Evolutionary conservation across 2,888 invertebrate genomes (phyloP), one percentile per base, ranked within the genome.

Genomic region (Cheilosia scutellata): DNA sequence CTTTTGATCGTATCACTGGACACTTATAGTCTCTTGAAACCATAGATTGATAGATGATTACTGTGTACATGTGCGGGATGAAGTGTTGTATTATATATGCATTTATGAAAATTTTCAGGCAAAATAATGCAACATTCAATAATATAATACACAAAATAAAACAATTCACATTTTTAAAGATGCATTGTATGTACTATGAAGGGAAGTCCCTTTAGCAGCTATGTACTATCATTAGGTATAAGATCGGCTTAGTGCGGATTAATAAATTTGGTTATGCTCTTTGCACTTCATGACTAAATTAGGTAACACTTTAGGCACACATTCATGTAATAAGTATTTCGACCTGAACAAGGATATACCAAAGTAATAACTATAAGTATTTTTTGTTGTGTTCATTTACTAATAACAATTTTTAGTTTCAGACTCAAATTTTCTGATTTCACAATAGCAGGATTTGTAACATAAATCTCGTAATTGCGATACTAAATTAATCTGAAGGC

Each of bases 1-100:
- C 74, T 74, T 72, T 72, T 72, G 66, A 74, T 44, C 62, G 83
- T 53, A 79, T 37, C 57, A 74, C 4, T 83, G 83, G 79, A 83
- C 79, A 79, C 74, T 42, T 74, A 20, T 51, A 83, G 79, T 79
- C 74, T 83, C 74, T 79, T 29, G 33, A 51, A 42, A 37, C 3
- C 13, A 66, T 9, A 40, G 20, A 16, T 65, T 65, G 31, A 27
- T 6, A 68, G 83, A 79, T 9, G 79, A 79, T 44, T 74, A 29
- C 27, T 83, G 62, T 79, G 83, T 79, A 63, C 83, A 74, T 68
- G 74, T 74, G 44, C 74, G 60, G 78, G 11, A 66, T 58, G 33
- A 79, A 78, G 72, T 57, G 66, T 44, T 68, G 57, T 44, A 33
- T 7, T 63, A 78, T 82, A 71, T 62, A 76, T 71, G 76, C 16